Evolutionary conservation across 2,888 invertebrate genomes (phyloP).

Genomic region (Scaptomyza parva): DNA sequence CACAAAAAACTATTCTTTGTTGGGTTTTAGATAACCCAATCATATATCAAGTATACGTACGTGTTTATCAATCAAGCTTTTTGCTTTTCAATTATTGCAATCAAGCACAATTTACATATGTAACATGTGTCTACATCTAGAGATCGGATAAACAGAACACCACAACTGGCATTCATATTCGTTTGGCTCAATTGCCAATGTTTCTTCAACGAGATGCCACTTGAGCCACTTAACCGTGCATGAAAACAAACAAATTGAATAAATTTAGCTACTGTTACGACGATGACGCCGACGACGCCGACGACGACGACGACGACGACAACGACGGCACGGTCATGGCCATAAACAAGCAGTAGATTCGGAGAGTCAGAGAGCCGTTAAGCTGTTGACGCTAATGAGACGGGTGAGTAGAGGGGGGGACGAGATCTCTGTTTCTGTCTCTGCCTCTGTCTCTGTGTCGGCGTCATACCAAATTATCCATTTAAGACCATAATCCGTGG

Average conservation of each 20-base stretch:
- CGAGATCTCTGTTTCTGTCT: too few relatives aligned
- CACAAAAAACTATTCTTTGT: too few relatives aligned
- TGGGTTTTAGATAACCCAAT: neutral
- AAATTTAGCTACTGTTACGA: slow-evolving; percentile 26
- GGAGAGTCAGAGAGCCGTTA: slow-evolving; percentile 2
- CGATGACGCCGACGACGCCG: neutral
- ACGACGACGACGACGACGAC: too few relatives aligned
- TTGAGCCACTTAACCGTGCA: slow-evolving; percentile 60
- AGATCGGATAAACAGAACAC: too few relatives aligned
- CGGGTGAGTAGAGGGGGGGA: too few relatives aligned
- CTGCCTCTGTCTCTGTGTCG: too few relatives aligned
- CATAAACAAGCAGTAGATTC: slow-evolving; percentile 13
- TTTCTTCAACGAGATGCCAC: slow-evolving; percentile 61
- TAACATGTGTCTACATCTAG: neutral
- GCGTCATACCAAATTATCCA: neutral
- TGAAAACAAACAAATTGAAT: slow-evolving; percentile 53
- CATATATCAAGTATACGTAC: slow-evolving; percentile 1
- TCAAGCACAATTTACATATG: slow-evolving; percentile 8
- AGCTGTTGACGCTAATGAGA: slow-evolving; percentile 30
- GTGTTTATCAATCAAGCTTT: too few relatives aligned
- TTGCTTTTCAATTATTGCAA: slow-evolving; percentile 24
- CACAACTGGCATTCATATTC: slow-evolving; percentile 29
- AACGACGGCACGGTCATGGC: slow-evolving; percentile 6
- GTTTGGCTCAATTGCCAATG: slow-evolving; percentile 58
- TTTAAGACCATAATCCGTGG: slow-evolving; percentile 1